Evolutionary conservation across 2,888 invertebrate species (phyloP), one percentile per base, ranked within the genome.

Genomic region (Ophion ventricosus): DNA sequence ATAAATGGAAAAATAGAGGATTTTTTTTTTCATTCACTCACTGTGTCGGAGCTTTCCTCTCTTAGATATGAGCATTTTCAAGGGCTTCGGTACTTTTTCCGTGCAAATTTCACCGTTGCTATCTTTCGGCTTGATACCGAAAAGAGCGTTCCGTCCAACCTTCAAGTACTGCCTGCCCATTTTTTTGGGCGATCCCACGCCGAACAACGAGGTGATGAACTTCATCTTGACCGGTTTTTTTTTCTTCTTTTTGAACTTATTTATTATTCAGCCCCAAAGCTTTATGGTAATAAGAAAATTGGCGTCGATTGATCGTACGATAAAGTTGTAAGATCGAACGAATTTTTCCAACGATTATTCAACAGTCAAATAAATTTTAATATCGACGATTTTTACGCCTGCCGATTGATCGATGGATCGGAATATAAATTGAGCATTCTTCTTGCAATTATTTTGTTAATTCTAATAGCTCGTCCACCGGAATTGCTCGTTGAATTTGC

Each of bases 31-130:
- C 25, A 20, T 70, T 29, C 7, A 96, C 97, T 96, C 93, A 97
- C 97, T 96, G 93, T 96, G 96, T 90, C 96, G 96, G 83, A 97
- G 94, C 92, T 96, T 96, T 87, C 96, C 96, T 90, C 96, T 96
- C 91, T 97, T 96, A 17, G 97, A 97, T 90, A 97, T 96, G 86
- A 97, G 95, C 96, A 97, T 96, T 88, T 96, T 97, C 67, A 97
- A 93, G 0, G 97, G 97, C 63, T 96, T 95, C 20, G 92, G 92
- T 25, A 93, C 91, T 83, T 91, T 91, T 20, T 89, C 94, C 92
- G 80, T 93, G 91, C 78, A 94, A 90, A 90, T 94, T 90, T 90
- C 90, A 43, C 91, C 90, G 69, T 89, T 89, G 25, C 87, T 89
- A 80, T 89, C 88, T 59, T 92, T 90, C 29, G 95, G 95, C 35